These are phyloP conservation scores for Apocheima hispidaria DNA, from an alignment of 2,888 invertebrate species.

Conservation along the genomic window DNA sequence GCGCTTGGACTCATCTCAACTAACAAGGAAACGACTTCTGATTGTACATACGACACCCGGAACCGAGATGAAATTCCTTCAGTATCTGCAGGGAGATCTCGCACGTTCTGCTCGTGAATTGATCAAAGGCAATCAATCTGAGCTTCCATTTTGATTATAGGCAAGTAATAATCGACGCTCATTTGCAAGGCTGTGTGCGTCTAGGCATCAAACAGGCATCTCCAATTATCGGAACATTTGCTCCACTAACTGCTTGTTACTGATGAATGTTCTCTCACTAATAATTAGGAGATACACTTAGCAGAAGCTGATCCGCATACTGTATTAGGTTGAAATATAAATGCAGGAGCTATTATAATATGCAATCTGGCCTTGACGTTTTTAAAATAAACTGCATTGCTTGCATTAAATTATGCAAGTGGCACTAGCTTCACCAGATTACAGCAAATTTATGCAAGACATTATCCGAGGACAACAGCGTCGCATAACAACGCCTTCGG, in stretches of 20 bases:
- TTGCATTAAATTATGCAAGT: slow-evolving; percentile 77
- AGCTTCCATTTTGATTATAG: slow-evolving; percentile 56
- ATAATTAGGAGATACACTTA: slow-evolving; percentile 52
- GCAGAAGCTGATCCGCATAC: slow-evolving; percentile 40
- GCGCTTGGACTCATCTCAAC: not conserved
- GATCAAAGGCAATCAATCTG: slow-evolving; percentile 60
- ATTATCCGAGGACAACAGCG: slow-evolving; percentile 80
- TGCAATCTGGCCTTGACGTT: slow-evolving; percentile 54
- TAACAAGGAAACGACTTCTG: not conserved
- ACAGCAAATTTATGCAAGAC: slow-evolving; percentile 84
- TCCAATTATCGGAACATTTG: slow-evolving; percentile 72
- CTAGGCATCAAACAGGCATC: slow-evolving; percentile 68
- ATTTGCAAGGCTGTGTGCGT: slow-evolving; percentile 57
- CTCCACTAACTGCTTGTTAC: slow-evolving; percentile 58
- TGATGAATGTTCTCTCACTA: slow-evolving; percentile 49
- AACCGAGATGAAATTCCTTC: slow-evolving; percentile 1
- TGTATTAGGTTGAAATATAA: slow-evolving; percentile 38
- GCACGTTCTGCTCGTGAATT: slow-evolving; percentile 49
- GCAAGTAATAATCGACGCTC: slow-evolving; percentile 64
- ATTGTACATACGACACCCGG: not conserved
- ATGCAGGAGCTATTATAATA: slow-evolving; percentile 40
- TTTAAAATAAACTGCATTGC: slow-evolving; percentile 67
- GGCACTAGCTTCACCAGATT: slow-evolving; percentile 79
- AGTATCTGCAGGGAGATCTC: not conserved
- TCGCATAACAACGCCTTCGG: slow-evolving; percentile 83